These are phyloP conservation scores for Macrostomum lignano DNA, from an alignment of 1,140 invertebrate genomes.

Conservation along the genomic window DNA sequence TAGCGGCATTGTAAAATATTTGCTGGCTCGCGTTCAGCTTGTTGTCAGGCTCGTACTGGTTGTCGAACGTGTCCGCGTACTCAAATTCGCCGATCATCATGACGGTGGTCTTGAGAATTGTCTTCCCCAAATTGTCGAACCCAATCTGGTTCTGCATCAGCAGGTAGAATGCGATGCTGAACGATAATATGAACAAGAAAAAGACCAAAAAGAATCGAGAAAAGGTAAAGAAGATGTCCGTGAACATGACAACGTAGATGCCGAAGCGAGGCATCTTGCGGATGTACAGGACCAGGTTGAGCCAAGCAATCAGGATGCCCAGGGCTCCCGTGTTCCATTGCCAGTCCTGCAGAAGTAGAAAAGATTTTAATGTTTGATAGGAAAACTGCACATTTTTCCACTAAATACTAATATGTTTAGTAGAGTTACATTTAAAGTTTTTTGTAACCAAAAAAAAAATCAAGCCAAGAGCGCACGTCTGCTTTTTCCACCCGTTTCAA, in stretches of 20 bases:
- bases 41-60: too few species aligned
- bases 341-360: conserved; percentile 21
- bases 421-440: too few species aligned
- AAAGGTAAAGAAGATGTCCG: conserved; percentile 31
- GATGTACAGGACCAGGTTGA: conserved; percentile 30
- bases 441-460: too few species aligned
- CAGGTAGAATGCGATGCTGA: conserved; percentile 29
- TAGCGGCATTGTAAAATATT: conserved; percentile 11
- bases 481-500: too few species aligned
- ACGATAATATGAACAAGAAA: conserved; percentile 31
- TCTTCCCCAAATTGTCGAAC: background rate
- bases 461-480: too few species aligned
- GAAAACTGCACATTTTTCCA: conserved; percentile 2
- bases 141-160: conserved; percentile 26
- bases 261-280: conserved; percentile 31
- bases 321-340: conserved; percentile 31
- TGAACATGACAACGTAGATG: conserved; percentile 35
- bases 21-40: too few species aligned
- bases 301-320: conserved; percentile 29
- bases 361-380: conserved; percentile 4
- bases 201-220: conserved; percentile 31
- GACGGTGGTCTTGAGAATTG: conserved; percentile 23
- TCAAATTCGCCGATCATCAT: conserved; percentile 31
- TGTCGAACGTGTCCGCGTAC: too few species aligned
- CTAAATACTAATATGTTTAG: too few species aligned